Evolutionary conservation across 1,140 invertebrate genomes (phyloP), one percentile per base, ranked within the genome.

Genomic region (Plectrocnemia conspersa): DNA sequence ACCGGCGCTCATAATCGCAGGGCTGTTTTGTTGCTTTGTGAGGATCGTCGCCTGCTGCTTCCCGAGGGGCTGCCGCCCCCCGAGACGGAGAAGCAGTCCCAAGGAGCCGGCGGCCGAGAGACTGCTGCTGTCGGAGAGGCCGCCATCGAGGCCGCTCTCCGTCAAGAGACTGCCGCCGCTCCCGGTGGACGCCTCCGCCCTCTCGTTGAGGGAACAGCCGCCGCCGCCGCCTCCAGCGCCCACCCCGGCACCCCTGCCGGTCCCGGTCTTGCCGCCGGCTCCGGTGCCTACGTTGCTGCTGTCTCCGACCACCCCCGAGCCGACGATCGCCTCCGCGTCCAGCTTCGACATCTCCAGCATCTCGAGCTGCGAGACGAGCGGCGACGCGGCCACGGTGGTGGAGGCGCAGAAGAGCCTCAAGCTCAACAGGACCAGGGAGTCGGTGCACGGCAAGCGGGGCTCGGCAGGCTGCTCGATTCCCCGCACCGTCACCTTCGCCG

Each of bases 1-100:
- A 29, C 89, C 89, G 29, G 85, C 85, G 32, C 79, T 89, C 53
- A 77, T 80, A 58, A 70, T 76, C 23, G 77, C 75, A 36, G 79
- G 79, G 19, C 68, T 80, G 46, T 68, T 76, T 33, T 80, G 77
- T 64, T 81, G 79, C 65, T 58, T 80, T 54, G 69, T 81, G 52
- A 73, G 79, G 53, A 77, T 81, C 49, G 66, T 76, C 56, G 73
- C 80, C 53, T 81, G 79, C 66, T 78, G 78, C 41, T 79, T 74
- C 61, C 73, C 73, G 16, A 3, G 18, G 10, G 24, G 59, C 3
- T 58, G 54, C 52, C 68, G 70, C 56, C 54, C 41, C 6, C 54
- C 50, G 0, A 29, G 58, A 19, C 27, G 49, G 0, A 18, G 58
- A 15, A 23, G 33, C 25, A 38, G 53, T 18, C 42, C 45, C 49